Evolutionary conservation across 2,797 vertebrate genomes (phyloP), one percentile per base, ranked within the genome.

Genomic region (Gallirallus australis): DNA sequence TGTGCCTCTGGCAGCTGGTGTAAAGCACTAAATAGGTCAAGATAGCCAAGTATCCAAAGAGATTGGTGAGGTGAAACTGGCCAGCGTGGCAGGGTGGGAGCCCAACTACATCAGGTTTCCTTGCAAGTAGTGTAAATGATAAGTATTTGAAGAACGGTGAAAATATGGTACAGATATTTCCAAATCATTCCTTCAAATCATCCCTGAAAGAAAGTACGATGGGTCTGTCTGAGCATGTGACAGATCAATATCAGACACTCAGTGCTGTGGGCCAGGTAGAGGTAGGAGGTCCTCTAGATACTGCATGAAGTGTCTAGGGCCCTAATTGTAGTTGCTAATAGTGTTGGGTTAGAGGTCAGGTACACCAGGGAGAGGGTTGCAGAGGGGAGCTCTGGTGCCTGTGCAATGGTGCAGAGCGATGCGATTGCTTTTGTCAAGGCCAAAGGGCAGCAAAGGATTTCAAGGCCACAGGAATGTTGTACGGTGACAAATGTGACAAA

Each of bases 221-320:
- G 12, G 23, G 48, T 57, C 13, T 48, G 21, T 81, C n/a, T 40
- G 48, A n/a, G 50, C 1, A 1, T 33, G 31, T 31, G 52, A 16
- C 15, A 25, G 20, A 21, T 25, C 2, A 1, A 6, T 65, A 19
- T 21, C 39, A 73, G 31, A 59, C 11, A 56, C 8, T 5, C 15
- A 40, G 7, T 2, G 1, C 48, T 45, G 37, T 0, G 2, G 47
- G 42, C 17, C 40, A 40, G 3, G 3, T 1, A 13, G 17, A 18
- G 21, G 6, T 12, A 59, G 27, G 20, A 21, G 12, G 5, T 61
- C 30, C 9, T 86, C 18, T 56, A 91, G 24, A 18, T 13, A 5
- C 11, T 40, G 5, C 3, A 0, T 61, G 48, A 52, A 21, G 33
- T 52, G 11, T 39, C 56, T 59, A 15, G 27, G 78, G 2, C 40